Evolutionary conservation across 2,113 vertebrate genomes (phyloP), one percentile per base, ranked within the genome.

Genomic region (Cephalopterus ornatus): DNA sequence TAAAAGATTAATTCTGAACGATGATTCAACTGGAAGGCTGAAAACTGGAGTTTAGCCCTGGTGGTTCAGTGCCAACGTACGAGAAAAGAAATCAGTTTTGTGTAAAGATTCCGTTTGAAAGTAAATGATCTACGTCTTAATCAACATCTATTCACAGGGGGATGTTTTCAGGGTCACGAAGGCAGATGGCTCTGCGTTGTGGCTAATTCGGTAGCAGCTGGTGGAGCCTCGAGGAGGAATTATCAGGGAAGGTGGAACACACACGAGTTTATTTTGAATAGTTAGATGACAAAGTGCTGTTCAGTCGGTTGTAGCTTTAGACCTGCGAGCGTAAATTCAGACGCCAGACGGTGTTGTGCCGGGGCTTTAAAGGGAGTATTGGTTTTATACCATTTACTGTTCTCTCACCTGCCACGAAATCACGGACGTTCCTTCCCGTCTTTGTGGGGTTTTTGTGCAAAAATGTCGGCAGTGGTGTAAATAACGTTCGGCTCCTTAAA

Each of bases 191-290:
- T 96, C 81, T 47, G 86, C 70, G 8, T 35, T 41, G 90, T 76
- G 86, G 17, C 88, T 96, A 66, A 5, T 89, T 67, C 76, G 35
- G 63, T 22, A 77, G 89, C 95, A 96, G 93, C 93, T 97, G 95
- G 7, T 73, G 82, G 14, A 80, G 74, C 80, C 77, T 95, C n/a
- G 33, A 91, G 63, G 81, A 73, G 65, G 81, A 86, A 65, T 96
- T 66, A 81, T 12, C 46, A 6, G 71, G 26, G 33, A 94, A 91
- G 85, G 73, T 93, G 90, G 85, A 65, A 89, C 41, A 41, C 5
- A 2, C 68, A 23, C 5, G 32, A 55, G 66, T 87, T 88, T 87
- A 32, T 70, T 77, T 23, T 27, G 52, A 33, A 15, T 12, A 24
- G 24, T 46, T 44, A 18, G 63, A 47, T 33, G 28, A 22, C 46